These are phyloP conservation scores for Hestina assimilis DNA, from an alignment of 1,140 invertebrate species.

Conservation along the genomic window DNA sequence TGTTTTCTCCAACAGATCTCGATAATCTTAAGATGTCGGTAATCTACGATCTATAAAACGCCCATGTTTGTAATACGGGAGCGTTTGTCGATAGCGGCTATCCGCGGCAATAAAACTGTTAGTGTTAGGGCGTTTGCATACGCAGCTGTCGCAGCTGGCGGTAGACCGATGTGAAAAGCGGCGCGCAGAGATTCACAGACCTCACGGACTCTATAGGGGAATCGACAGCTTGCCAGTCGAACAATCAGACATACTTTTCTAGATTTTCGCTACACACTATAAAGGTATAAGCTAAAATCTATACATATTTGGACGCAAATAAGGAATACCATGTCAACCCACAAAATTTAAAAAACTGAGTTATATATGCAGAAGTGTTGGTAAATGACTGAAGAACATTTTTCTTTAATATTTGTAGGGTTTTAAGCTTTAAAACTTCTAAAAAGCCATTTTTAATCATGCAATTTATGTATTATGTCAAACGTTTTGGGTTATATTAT, in stretches of 20 bases:
- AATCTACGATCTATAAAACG: conserved; percentile 44
- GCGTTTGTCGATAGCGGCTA: conserved; percentile 27
- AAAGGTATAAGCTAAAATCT: too few species aligned
- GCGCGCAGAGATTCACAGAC: conserved; percentile 60
- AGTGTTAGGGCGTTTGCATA: conserved; percentile 75
- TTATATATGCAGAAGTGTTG: too few species aligned
- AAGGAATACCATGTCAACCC: too few species aligned
- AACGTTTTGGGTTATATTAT: too few species aligned
- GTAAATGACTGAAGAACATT: too few species aligned
- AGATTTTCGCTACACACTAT: too few species aligned
- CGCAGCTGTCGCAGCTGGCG: conserved; percentile 49
- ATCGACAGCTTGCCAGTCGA: conserved; percentile 40
- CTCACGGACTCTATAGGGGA: conserved; percentile 37
- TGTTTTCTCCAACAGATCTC: background rate
- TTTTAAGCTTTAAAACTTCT: too few species aligned
- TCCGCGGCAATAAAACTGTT: conserved; percentile 59
- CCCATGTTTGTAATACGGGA: conserved; percentile 35
- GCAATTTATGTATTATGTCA: too few species aligned
- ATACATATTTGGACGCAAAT: too few species aligned
- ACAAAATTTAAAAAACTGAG: too few species aligned
- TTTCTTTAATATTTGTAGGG: too few species aligned
- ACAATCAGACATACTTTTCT: background rate
- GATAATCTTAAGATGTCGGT: conserved; percentile 3
- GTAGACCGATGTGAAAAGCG: conserved; percentile 62
- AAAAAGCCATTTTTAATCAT: too few species aligned